Evolutionary conservation across 30 jellyfish, hydroid and myxozoan genomes (phyloP), one percentile per base, ranked within the genome.

Genomic region (Catostylus mosaicus): DNA sequence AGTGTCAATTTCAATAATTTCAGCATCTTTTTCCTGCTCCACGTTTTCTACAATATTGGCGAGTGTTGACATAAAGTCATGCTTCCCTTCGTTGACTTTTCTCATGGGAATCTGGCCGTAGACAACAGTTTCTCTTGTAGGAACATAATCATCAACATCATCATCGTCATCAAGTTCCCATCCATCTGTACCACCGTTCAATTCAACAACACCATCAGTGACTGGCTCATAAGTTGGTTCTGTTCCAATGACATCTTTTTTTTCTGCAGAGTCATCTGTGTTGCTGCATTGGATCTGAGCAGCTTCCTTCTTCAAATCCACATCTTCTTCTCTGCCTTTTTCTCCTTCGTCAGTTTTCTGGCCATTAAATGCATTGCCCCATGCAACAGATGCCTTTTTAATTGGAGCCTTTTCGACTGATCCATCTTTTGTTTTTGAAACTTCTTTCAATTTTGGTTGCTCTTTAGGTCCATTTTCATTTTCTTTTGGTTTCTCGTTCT

Each of bases 1-100:
- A 29, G 78, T 33, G 16, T 66, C 78, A 14, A 66, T 66, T 30
- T 30, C 78, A 30, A 66, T 30, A 10, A 66, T 66, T 33, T 66
- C 78, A 19, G 29, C 19, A 6, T 9, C 57, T 26, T 33, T 30
- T 29, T 66, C 57, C 32, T 29, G 29, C 4, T 26, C 32, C n/a
- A 35, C 23, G 16, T 37, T 33, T 16, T 11, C 78, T 22, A 33
- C 78, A 0, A 30, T 19, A 33, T n/a, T 66, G n/a, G 78, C 78
- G 14, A 66, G 23, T 5, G 52, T 22, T 12, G 59, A 30, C 14
- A 22, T 18, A 3, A 66, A 8, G 50, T 56, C 78, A 16, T 66
- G 50, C 2, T 30, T 37, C 31, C 11, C 30, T 0, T 31, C 19
- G 0, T 19, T 14, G 14, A 19, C 78, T 14, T 30, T 2, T 20